These are phyloP conservation scores for Diglossa cyanea DNA, from an alignment of 2,797 vertebrate species.

Conservation along the genomic window DNA sequence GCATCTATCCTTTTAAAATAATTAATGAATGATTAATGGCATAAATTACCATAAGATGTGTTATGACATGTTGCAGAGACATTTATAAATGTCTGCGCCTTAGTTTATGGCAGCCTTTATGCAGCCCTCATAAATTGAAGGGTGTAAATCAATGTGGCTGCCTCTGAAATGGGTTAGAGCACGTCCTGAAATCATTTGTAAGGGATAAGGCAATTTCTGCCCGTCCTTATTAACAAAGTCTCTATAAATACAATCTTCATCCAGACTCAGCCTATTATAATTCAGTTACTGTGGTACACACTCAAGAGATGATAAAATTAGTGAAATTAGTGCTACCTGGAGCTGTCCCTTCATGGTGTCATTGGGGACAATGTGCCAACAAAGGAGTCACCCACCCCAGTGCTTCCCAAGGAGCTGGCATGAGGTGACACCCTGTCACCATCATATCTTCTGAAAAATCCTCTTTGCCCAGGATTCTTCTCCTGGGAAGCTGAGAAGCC, in stretches of 20 bases:
- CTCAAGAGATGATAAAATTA: neutral
- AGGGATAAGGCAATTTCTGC: constrained; percentile 34
- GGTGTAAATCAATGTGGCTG: constrained; percentile 65
- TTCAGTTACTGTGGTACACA: neutral
- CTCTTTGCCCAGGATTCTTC: neutral
- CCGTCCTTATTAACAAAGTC: constrained; percentile 52
- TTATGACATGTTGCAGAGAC: constrained; percentile 67
- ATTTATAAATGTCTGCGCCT: constrained; percentile 57
- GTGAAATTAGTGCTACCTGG: neutral
- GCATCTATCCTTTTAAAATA: neutral
- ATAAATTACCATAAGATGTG: constrained; percentile 53
- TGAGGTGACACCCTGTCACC: neutral
- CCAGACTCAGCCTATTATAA: neutral
- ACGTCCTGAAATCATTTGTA: constrained; percentile 47
- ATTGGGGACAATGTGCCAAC: accelerated
- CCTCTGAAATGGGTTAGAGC: constrained; percentile 8
- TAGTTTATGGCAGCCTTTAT: constrained; percentile 57
- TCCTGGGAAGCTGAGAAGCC: neutral
- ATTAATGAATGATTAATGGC: constrained; percentile 32
- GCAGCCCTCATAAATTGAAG: constrained; percentile 50
- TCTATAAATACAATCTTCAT: constrained; percentile 39
- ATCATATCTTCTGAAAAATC: neutral
- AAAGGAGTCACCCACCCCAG: accelerated
- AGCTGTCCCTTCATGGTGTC: neutral
- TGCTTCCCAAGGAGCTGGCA: neutral